Percentiles rank a stretch among this genome's conserved stretches.
Conservation (phyloP, 2,888 invertebrate species). For the Hypomecis atomaria region DNA sequence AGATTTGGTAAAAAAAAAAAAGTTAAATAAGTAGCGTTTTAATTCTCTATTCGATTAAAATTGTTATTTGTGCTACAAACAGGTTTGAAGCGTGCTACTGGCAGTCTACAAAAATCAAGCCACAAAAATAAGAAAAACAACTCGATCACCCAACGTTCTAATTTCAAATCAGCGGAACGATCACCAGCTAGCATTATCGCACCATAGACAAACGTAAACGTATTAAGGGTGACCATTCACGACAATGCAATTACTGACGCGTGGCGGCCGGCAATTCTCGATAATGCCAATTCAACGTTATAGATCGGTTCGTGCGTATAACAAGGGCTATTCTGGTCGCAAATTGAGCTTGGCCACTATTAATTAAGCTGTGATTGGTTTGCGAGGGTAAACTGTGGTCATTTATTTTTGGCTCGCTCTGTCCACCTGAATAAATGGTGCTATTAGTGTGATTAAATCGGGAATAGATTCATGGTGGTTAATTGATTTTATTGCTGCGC, state of each 20-base stretch:
- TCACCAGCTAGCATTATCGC: slow-evolving; percentile 44
- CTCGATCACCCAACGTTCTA: slow-evolving; percentile 43
- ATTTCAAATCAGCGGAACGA: slow-evolving; percentile 54
- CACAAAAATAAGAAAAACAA: slow-evolving; percentile 20
- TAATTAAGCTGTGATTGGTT: slow-evolving; percentile 70
- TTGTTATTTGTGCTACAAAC: no score
- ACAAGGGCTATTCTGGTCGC: slow-evolving; percentile 67
- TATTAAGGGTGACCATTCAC: slow-evolving; percentile 65
- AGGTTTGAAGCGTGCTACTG: not conserved
- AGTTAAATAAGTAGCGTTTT: no score
- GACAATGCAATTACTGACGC: slow-evolving; percentile 71
- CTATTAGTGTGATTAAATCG: slow-evolving; percentile 13
- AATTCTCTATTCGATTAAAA: no score
- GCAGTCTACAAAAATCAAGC: not conserved
- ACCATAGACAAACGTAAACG: slow-evolving; percentile 70
- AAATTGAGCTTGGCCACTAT: slow-evolving; percentile 72
- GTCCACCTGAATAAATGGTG: slow-evolving; percentile 20
- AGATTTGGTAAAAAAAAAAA: no score
- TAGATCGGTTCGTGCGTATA: slow-evolving; percentile 55
- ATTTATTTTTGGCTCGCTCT: slow-evolving; percentile 46
- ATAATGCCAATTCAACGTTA: slow-evolving; percentile 76
- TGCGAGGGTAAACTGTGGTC: slow-evolving; percentile 46
- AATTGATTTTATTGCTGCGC: not conserved
- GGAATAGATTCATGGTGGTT: slow-evolving; percentile 9
- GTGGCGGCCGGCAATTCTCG: slow-evolving; percentile 68